phyloP scores from a whole-genome alignment of 2,113 vertebrate genomes.

The Hystrix brachyura region DNA sequence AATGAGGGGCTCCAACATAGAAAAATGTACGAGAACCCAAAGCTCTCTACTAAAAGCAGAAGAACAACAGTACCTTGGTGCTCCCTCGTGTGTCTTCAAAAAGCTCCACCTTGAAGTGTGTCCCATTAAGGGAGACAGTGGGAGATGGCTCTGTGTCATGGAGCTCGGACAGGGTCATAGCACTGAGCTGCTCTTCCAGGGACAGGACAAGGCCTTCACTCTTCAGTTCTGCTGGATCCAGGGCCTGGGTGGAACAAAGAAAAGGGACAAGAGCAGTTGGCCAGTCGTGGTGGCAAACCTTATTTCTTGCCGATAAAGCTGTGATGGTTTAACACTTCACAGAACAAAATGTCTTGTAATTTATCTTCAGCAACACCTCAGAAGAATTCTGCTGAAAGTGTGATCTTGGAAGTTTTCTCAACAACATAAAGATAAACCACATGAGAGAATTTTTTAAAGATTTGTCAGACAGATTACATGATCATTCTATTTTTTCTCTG shows the following conservation, averaged over 20 bases:
- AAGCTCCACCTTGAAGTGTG: slow-evolving; percentile 88
- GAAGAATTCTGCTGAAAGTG: background rate
- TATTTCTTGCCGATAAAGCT: background rate
- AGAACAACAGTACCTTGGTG: slow-evolving; percentile 92
- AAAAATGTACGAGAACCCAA: rapidly evolving
- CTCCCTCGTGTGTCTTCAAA: slow-evolving; percentile 92
- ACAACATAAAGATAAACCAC: slow-evolving; percentile 49
- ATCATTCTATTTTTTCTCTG: background rate
- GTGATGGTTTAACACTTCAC: background rate
- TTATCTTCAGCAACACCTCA: background rate
- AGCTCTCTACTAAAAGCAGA: background rate
- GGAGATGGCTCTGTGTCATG: slow-evolving; percentile 86
- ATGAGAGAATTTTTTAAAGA: slow-evolving; percentile 41
- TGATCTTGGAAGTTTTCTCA: background rate
- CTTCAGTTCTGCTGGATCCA: slow-evolving; percentile 92
- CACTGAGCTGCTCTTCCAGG: slow-evolving; percentile 95
- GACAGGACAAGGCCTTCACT: slow-evolving; percentile 93
- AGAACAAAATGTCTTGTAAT: background rate
- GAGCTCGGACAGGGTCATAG: slow-evolving; percentile 92
- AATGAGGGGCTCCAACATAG: background rate
- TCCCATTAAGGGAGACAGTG: slow-evolving; percentile 92
- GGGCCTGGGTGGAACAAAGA: slow-evolving; percentile 85
- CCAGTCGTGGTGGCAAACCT: background rate
- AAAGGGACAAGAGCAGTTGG: background rate
- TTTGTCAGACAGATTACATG: background rate